Evolutionary conservation across 2,797 vertebrate genomes (phyloP).

Genomic region (Characodon lateralis): DNA sequence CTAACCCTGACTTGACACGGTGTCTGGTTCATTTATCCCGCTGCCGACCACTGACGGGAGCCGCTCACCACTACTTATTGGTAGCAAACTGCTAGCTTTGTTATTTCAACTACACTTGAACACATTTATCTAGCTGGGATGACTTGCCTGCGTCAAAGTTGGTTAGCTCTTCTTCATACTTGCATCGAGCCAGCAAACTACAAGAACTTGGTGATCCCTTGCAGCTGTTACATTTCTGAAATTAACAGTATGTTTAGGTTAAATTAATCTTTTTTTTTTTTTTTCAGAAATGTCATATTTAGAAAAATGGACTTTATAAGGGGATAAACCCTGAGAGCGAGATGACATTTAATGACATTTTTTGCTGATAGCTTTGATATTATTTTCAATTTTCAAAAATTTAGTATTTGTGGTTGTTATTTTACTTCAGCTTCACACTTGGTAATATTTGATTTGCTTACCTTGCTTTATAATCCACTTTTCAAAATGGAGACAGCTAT

Average conservation of each 20-base stretch:
- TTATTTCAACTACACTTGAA: slow-evolving; percentile 2
- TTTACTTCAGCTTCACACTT: neutral
- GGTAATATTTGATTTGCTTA: neutral
- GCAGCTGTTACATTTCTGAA: neutral
- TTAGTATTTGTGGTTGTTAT: neutral
- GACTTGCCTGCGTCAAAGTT: slow-evolving; percentile 1
- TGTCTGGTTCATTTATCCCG: slow-evolving; percentile 10
- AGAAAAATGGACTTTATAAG: neutral
- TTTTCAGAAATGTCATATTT: neutral
- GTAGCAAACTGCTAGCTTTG: neutral
- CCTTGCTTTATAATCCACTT: neutral
- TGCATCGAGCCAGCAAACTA: neutral
- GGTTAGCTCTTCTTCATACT: neutral
- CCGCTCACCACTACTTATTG: slow-evolving; percentile 2
- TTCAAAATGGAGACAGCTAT: neutral
- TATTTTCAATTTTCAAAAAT: neutral
- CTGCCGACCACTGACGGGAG: neutral
- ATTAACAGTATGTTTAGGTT: neutral
- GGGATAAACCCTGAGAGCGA: neutral
- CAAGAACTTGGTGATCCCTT: neutral
- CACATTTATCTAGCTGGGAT: slow-evolving; percentile 1
- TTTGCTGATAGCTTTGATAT: neutral
- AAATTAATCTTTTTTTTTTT: neutral
- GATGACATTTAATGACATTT: neutral
- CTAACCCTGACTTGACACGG: slow-evolving; percentile 8